Conservation (phyloP, 2,113 vertebrate species). For the Riparia riparia region DNA sequence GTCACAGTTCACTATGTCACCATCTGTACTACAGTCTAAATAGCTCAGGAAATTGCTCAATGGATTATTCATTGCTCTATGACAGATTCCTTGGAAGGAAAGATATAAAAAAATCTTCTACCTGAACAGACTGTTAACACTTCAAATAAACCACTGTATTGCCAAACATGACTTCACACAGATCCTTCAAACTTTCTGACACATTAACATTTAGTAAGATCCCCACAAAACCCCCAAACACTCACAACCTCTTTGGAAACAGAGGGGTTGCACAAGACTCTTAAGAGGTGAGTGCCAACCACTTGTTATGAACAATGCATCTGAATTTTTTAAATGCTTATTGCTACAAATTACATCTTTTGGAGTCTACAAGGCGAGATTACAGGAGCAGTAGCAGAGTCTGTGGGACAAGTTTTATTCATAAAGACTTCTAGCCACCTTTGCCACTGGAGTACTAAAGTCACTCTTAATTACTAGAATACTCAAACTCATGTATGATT, state of each 20-base stretch:
- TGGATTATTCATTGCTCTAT: neutral
- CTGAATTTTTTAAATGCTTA: neutral
- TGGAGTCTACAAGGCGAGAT: neutral
- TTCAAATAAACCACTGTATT: conserved; percentile 1
- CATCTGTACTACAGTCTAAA: neutral
- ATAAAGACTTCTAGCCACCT: neutral
- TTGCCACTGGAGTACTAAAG: neutral
- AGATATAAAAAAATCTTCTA: neutral
- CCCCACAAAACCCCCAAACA: neutral
- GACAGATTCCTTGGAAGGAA: conserved; percentile 25
- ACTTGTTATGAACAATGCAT: neutral
- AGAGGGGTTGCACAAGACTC: neutral
- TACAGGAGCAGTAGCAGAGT: neutral
- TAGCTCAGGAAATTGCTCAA: conserved; percentile 30
- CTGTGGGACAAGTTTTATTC: neutral
- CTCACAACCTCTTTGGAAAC: neutral
- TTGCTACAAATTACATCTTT: neutral
- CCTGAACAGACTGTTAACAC: neutral
- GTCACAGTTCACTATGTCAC: neutral
- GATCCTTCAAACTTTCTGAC: neutral
- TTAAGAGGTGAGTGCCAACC: neutral
- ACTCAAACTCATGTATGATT: neutral
- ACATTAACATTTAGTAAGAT: neutral
- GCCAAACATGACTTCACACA: neutral
- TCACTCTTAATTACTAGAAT: conserved; percentile 11